Evolutionary conservation across 1,140 invertebrate species (phyloP).

Genomic region (Diorhabda elongata): DNA sequence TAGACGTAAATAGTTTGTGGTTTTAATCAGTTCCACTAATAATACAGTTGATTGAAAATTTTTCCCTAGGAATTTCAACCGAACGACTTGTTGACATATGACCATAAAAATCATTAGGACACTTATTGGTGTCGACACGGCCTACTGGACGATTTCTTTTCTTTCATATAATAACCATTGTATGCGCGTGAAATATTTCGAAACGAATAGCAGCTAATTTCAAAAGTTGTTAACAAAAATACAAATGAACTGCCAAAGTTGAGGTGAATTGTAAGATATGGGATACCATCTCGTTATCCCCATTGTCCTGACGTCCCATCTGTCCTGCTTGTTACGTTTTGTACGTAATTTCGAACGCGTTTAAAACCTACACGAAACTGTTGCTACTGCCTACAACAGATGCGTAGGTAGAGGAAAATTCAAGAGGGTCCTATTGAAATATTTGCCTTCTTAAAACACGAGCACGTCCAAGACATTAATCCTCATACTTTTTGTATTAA

Average conservation of each 20-base stretch:
- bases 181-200: slow-evolving; percentile 9
- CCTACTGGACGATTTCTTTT: slow-evolving; percentile 10
- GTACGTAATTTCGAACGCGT: neutral
- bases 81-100: neutral
- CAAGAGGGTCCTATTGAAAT: too few species aligned
- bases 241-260: slow-evolving; percentile 1
- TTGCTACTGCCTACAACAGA: slow-evolving; percentile 6
- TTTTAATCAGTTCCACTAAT: too few species aligned
- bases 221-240: slow-evolving; percentile 8
- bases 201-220: slow-evolving; percentile 8
- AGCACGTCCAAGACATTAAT: too few species aligned
- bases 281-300: slow-evolving; percentile 10
- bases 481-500: too few species aligned
- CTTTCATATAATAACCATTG: slow-evolving; percentile 9
- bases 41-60: too few species aligned
- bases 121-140: neutral
- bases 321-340: slow-evolving; percentile 10
- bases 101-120: neutral
- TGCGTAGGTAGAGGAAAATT: neutral
- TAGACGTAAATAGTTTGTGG: too few species aligned
- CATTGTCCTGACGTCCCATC: slow-evolving; percentile 10
- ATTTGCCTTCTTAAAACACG: too few species aligned
- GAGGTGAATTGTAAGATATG: slow-evolving; percentile 15
- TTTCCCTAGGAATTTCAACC: too few species aligned
- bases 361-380: slow-evolving; percentile 7